These are phyloP conservation scores for Phortica okadai DNA, from an alignment of 2,888 invertebrate species.

Conservation along the genomic window DNA sequence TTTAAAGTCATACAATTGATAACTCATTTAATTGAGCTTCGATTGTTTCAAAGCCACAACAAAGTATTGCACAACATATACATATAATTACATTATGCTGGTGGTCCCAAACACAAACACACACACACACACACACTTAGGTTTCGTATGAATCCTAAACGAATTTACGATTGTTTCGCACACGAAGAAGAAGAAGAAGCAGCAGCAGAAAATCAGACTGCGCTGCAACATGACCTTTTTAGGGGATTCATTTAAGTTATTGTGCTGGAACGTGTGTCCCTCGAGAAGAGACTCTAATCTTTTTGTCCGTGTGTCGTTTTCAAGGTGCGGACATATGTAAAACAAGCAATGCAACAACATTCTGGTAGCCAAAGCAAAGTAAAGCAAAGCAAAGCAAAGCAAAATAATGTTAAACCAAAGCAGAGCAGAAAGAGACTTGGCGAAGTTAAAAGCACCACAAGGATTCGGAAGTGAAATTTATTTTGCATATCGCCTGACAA, in stretches of 20 bases:
- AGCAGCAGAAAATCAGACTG: constrained; percentile 8
- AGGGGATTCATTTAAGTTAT: constrained; percentile 67
- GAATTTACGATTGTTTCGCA: constrained; percentile 57
- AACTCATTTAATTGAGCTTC: not conserved
- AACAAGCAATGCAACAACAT: constrained; percentile 68
- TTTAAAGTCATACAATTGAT: not conserved
- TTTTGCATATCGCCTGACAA: constrained; percentile 65
- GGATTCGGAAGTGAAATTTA: constrained; percentile 73
- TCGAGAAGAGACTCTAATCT: constrained; percentile 21
- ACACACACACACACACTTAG: constrained; percentile 50
- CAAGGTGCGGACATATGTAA: constrained; percentile 75
- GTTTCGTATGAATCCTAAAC: constrained; percentile 52
- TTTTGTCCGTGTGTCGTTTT: constrained; percentile 38
- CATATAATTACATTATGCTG: constrained; percentile 74
- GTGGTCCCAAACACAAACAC: constrained; percentile 61
- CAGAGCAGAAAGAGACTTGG: not conserved
- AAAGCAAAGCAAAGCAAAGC: not conserved
- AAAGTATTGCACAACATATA: constrained; percentile 63
- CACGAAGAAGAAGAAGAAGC: not conserved
- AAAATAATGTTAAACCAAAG: not conserved
- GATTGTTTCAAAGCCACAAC: constrained; percentile 22
- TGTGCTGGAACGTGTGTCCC: constrained; percentile 53
- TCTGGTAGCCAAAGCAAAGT: not conserved
- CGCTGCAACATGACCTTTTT: constrained; percentile 57
- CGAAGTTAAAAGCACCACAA: constrained; percentile 31